Percentiles rank a stretch among this genome's conserved stretches.
phyloP scores from a whole-genome alignment of 2,113 vertebrate species.

The Nibea coibor region DNA sequence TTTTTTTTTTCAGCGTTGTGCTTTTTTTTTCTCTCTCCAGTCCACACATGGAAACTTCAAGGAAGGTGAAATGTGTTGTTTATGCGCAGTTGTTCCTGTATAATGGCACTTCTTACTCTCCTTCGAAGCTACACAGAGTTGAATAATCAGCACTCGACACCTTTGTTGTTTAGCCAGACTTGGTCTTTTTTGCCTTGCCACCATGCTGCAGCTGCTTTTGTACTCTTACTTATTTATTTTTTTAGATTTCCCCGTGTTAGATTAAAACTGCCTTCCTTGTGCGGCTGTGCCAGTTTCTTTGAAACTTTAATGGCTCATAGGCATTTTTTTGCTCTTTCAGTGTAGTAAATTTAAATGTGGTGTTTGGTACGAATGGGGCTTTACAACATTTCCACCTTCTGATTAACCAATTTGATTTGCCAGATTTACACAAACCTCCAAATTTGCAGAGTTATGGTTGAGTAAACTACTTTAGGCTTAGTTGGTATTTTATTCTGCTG shows the following conservation, averaged over 20 bases:
- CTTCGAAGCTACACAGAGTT: constrained; percentile 3
- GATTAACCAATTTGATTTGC: constrained; percentile 27
- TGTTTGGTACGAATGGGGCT: neutral
- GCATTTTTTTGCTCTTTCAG: constrained; percentile 12
- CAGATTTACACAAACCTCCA: constrained; percentile 9
- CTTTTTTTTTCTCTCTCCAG: constrained; percentile 5
- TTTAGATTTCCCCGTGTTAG: neutral
- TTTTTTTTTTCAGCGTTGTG: constrained; percentile 17
- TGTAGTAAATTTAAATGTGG: neutral
- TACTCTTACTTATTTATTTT: neutral
- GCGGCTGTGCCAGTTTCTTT: neutral
- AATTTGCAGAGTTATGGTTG: constrained; percentile 9
- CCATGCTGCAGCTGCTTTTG: neutral
- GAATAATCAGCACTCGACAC: constrained; percentile 19
- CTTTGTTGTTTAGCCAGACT: constrained; percentile 18
- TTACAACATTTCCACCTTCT: constrained; percentile 8
- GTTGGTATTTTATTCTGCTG: constrained; percentile 37
- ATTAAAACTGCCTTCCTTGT: constrained; percentile 17
- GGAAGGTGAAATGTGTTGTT: constrained; percentile 45
- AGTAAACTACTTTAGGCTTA: constrained; percentile 18
- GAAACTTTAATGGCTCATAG: constrained; percentile 2
- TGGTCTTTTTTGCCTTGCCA: constrained; percentile 4
- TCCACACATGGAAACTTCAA: constrained; percentile 55
- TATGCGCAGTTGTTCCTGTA: constrained; percentile 38
- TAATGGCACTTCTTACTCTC: constrained; percentile 21